These are phyloP conservation scores for Malacosoma neustria DNA, from an alignment of 2,888 invertebrate genomes.

Conservation along the genomic window DNA sequence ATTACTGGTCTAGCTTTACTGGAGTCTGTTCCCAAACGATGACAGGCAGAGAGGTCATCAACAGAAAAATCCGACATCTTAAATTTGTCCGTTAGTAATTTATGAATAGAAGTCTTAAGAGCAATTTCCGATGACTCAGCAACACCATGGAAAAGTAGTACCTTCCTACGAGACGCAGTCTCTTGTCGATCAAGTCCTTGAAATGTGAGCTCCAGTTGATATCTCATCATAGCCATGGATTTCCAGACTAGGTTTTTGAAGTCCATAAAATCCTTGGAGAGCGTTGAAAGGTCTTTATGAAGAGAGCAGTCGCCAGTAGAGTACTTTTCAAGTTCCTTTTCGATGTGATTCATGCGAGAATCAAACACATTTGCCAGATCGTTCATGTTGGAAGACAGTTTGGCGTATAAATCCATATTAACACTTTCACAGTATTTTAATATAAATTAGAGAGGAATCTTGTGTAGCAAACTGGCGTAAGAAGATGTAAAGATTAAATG, in stretches of 20 bases:
- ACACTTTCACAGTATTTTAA: background rate
- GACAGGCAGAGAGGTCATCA: too few species aligned
- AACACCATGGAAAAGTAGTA: background rate
- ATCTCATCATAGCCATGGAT: background rate
- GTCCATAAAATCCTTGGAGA: background rate
- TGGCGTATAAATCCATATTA: background rate
- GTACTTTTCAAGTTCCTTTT: too few species aligned
- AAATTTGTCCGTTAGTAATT: too few species aligned
- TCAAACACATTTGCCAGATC: too few species aligned
- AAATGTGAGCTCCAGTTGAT: background rate
- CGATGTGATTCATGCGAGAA: too few species aligned
- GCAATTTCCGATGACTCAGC: background rate
- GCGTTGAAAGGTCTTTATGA: background rate
- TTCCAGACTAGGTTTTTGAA: slow-evolving; percentile 10
- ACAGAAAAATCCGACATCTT: too few species aligned
- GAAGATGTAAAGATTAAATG: background rate
- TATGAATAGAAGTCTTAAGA: too few species aligned
- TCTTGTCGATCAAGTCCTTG: background rate
- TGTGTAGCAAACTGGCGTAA: background rate
- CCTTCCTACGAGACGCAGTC: background rate
- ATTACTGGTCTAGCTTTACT: too few species aligned
- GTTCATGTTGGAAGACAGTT: background rate
- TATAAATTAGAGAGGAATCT: background rate
- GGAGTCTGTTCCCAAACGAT: too few species aligned
- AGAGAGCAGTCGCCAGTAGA: too few species aligned